These are phyloP conservation scores for Timema podura DNA, from an alignment of 2,888 invertebrate species.

Conservation along the genomic window DNA sequence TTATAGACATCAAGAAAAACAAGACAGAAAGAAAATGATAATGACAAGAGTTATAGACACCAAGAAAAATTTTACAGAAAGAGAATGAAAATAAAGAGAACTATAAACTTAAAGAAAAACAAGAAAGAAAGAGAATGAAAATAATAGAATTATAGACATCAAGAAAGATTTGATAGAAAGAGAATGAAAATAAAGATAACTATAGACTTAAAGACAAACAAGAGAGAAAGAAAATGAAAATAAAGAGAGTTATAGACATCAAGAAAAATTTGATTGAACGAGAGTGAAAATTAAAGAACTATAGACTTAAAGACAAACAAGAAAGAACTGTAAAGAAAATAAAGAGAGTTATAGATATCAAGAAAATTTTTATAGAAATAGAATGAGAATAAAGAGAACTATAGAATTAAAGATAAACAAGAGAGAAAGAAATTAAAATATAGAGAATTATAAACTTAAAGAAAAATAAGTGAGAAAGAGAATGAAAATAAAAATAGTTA, in stretches of 20 bases:
- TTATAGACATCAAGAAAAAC: neutral
- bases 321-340: neutral
- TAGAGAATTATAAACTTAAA: neutral
- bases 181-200: conserved; percentile 20
- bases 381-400: conserved; percentile 13
- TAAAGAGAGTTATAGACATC: conserved; percentile 5
- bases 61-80: conserved; percentile 18
- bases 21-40: neutral
- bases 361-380: neutral
- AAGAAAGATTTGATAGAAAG: neutral
- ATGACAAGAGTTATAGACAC: neutral
- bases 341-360: neutral
- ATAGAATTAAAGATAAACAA: conserved; percentile 8
- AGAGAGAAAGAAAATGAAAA: conserved; percentile 17
- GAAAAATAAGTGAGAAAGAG: conserved; percentile 5
- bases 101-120: conserved; percentile 4
- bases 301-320: neutral
- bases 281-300: neutral
- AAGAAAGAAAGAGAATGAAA: neutral
- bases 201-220: conserved; percentile 1
- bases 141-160: neutral
- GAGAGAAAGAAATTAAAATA: conserved; percentile 8
- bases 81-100: conserved; percentile 19
- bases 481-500: conserved; percentile 17
- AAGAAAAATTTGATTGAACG: neutral